Conservation (phyloP, 2,797 vertebrate species). For the Nyctibius grandis region DNA sequence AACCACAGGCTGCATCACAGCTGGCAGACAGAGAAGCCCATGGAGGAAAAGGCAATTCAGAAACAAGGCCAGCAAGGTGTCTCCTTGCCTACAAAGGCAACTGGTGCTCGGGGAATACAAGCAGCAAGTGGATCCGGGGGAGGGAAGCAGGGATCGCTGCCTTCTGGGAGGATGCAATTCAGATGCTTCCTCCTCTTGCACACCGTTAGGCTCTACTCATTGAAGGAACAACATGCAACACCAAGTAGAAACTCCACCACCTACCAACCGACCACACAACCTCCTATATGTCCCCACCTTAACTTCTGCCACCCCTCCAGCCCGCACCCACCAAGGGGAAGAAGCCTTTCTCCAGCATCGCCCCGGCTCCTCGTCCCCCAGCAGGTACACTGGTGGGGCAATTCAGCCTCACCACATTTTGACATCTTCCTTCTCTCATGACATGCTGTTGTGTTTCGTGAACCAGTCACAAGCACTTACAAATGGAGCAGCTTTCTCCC, state of each 20-base stretch:
- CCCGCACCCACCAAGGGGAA: neutral
- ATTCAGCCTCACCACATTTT: neutral
- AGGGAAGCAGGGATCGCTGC: neutral
- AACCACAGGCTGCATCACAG: neutral
- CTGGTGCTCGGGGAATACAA: neutral
- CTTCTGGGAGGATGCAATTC: neutral
- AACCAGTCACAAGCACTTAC: neutral
- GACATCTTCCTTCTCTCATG: fast-evolving
- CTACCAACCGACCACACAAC: fast-evolving
- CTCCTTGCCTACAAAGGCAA: neutral
- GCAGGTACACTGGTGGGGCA: neutral
- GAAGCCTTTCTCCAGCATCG: neutral
- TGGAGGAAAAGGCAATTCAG: neutral
- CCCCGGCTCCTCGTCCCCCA: neutral
- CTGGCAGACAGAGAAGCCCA: neutral
- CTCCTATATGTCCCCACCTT: neutral
- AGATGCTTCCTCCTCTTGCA: neutral
- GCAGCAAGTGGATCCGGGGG: neutral
- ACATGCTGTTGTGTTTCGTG: fast-evolving
- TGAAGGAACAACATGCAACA: neutral
- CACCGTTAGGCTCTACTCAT: neutral
- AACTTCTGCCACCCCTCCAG: neutral
- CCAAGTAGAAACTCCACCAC: neutral
- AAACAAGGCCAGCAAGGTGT: neutral
- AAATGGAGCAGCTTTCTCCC: neutral